Conservation (phyloP, 2,888 invertebrate species). For the Hylaea fasciaria region DNA sequence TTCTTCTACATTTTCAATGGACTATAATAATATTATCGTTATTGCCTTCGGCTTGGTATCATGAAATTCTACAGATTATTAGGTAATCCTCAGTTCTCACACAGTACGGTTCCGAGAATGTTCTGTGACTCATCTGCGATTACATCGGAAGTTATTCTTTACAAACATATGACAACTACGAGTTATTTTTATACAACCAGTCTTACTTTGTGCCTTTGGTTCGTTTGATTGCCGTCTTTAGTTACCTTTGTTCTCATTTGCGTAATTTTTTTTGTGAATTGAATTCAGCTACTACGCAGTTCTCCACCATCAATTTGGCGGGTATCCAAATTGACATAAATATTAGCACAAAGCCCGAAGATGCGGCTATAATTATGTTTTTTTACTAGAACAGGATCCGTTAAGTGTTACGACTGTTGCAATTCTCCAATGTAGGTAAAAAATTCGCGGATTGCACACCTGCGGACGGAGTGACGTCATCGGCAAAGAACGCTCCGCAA, state of each 20-base stretch:
- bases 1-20: conserved; percentile 1
- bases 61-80: conserved; percentile 42
- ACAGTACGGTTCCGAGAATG: conserved; percentile 55
- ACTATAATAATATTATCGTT: conserved; percentile 17
- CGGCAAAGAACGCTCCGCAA: conserved; percentile 49
- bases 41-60: conserved; percentile 25
- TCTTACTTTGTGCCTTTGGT: conserved; percentile 3
- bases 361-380: conserved; percentile 4
- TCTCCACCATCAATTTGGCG: conserved; percentile 10
- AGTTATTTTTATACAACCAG: conserved; percentile 24
- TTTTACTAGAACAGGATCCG: conserved; percentile 32
- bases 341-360: not conserved
- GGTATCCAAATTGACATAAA: conserved; percentile 15
- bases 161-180: conserved; percentile 40
- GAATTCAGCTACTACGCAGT: conserved; percentile 1
- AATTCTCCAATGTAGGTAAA: conserved; percentile 53
- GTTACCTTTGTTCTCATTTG: conserved; percentile 13
- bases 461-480: conserved; percentile 62
- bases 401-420: conserved; percentile 42
- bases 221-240: conserved; percentile 2
- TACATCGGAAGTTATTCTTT: conserved; percentile 60
- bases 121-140: conserved; percentile 61
- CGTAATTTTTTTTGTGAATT: conserved; percentile 4
- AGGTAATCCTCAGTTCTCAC: conserved; percentile 52
- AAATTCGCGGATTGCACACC: conserved; percentile 56